These are phyloP conservation scores for Solenopsis invicta DNA, from an alignment of 1,140 invertebrate genomes.

Conservation along the genomic window DNA sequence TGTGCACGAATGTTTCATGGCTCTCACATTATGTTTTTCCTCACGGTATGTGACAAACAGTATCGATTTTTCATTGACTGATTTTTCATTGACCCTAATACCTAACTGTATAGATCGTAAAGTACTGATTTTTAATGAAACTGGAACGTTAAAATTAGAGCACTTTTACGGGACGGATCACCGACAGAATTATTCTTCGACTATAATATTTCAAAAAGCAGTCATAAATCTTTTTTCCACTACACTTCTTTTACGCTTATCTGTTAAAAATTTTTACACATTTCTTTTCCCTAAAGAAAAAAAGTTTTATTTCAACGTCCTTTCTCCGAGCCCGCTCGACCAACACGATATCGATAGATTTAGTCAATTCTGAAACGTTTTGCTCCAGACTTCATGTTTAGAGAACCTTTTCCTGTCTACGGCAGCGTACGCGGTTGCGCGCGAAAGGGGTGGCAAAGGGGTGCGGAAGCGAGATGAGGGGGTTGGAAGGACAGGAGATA, in stretches of 20 bases:
- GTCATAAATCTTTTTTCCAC: not conserved
- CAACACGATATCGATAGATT: not conserved
- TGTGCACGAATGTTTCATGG: not conserved
- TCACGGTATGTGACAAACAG: not conserved
- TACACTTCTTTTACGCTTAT: not conserved
- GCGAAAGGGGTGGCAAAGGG: too few relatives aligned
- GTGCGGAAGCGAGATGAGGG: not conserved
- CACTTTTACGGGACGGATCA: not conserved
- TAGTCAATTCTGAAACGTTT: not conserved
- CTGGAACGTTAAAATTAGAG: not conserved
- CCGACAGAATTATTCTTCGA: not conserved
- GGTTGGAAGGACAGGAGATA: slow-evolving; percentile 71
- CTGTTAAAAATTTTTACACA: not conserved
- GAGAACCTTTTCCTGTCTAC: too few relatives aligned
- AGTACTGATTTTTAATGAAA: not conserved
- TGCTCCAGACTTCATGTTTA: too few relatives aligned
- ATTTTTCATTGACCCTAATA: not conserved
- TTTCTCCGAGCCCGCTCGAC: not conserved
- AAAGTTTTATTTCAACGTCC: not conserved
- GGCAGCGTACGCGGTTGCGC: slow-evolving; percentile 34
- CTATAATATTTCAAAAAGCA: too few relatives aligned
- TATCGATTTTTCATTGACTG: not conserved
- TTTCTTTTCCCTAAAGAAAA: not conserved
- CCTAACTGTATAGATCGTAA: not conserved
- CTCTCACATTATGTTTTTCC: not conserved